A percentile compares a stretch with the other conserved stretches of the same genome.
These are phyloP conservation scores for Papilio aristodemus DNA, from an alignment of 1,140 invertebrate species.

Conservation along the genomic window DNA sequence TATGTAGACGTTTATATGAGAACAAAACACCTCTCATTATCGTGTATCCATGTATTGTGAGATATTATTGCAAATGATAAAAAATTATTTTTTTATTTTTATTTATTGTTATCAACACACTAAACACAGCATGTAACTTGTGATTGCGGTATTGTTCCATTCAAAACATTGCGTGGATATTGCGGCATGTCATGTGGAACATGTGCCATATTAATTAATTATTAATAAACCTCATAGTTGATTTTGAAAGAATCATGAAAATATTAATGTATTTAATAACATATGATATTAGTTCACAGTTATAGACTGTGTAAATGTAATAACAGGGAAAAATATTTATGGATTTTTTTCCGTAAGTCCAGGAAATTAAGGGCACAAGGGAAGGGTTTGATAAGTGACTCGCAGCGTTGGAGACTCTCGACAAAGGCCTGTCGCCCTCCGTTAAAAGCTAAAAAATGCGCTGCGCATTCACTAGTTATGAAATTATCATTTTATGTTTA, in stretches of 20 bases:
- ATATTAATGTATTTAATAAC: too few species aligned
- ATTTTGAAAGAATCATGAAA: too few species aligned
- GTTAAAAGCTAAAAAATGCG: not conserved
- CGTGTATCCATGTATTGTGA: too few species aligned
- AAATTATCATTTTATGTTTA: not conserved
- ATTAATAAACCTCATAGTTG: too few species aligned
- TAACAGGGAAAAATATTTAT: not conserved
- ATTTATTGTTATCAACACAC: not conserved
- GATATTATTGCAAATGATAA: too few species aligned
- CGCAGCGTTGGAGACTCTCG: not conserved
- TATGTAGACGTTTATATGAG: too few species aligned
- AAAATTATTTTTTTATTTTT: too few species aligned
- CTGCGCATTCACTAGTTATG: not conserved
- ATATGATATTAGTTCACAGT: too few species aligned
- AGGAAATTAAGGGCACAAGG: not conserved
- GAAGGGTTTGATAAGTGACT: constrained; percentile 1
- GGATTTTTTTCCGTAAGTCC: not conserved
- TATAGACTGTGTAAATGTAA: too few species aligned
- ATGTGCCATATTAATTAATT: too few species aligned
- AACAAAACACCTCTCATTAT: too few species aligned
- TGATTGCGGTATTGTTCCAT: not conserved
- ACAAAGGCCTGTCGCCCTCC: not conserved
- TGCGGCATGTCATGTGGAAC: constrained; percentile 4
- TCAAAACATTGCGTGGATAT: not conserved
- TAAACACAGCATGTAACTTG: not conserved